phyloP scores from a whole-genome alignment of 2,113 vertebrate species.

The Cyrtonyx montezumae region DNA sequence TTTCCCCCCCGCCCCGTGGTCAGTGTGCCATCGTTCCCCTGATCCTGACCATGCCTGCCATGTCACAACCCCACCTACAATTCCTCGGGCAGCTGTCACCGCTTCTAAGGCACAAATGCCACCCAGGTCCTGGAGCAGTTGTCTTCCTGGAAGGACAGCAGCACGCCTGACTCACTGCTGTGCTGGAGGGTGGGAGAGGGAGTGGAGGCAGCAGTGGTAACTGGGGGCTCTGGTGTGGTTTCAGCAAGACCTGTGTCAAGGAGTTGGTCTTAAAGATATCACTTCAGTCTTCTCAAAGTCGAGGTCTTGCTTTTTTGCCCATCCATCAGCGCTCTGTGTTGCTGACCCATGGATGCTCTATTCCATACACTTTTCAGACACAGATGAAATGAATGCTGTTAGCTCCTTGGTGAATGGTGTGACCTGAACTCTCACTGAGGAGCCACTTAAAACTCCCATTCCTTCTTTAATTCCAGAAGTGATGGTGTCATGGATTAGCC shows the following conservation, averaged over 20 bases:
- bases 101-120: not conserved
- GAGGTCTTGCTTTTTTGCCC: not conserved
- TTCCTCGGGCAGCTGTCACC: not conserved
- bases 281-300: not conserved
- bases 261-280: not conserved
- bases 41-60: not conserved
- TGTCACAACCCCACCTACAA: not conserved
- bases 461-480: not conserved
- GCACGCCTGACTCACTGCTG: not conserved
- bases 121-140: fast-evolving
- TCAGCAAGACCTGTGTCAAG: not conserved
- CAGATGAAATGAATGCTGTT: not conserved
- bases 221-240: not conserved
- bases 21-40: not conserved
- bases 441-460: not conserved
- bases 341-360: not conserved
- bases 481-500: not conserved
- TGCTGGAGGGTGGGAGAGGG: not conserved
- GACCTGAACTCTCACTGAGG: not conserved
- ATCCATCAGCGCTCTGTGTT: not conserved
- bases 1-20: not conserved
- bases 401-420: not conserved
- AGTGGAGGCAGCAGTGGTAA: not conserved
- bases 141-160: not conserved
- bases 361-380: not conserved